phyloP scores from a whole-genome alignment of 1,140 invertebrate species.

The Plodia interpunctella region DNA sequence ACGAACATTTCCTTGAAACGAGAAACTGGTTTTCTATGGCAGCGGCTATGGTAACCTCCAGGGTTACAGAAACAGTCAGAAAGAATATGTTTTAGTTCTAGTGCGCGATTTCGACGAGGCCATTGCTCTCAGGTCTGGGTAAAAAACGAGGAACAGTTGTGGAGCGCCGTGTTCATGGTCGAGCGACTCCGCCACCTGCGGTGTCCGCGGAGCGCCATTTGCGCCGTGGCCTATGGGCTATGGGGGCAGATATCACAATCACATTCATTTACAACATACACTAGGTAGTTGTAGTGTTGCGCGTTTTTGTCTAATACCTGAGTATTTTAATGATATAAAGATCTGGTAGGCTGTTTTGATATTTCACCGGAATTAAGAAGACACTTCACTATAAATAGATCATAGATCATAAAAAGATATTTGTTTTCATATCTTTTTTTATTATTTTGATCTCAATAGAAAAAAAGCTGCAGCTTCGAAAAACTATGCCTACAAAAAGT shows the following conservation, averaged over 20 bases:
- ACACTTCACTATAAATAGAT: too few relatives aligned
- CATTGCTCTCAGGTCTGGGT: constrained; percentile 49
- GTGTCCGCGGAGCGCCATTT: constrained; percentile 22
- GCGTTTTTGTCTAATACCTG: not conserved
- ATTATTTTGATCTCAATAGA: too few relatives aligned
- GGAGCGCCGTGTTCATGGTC: constrained; percentile 61
- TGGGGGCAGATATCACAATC: constrained; percentile 23
- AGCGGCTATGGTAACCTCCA: constrained; percentile 18
- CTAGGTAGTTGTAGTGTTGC: too few relatives aligned
- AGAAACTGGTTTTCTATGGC: constrained; percentile 2
- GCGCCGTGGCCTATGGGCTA: constrained; percentile 3
- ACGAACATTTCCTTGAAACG: constrained; percentile 3
- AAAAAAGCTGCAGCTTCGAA: too few relatives aligned
- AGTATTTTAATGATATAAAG: too few relatives aligned
- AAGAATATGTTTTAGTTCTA: constrained; percentile 23
- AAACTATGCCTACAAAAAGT: too few relatives aligned
- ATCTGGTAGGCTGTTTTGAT: too few relatives aligned
- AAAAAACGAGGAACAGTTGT: constrained; percentile 66
- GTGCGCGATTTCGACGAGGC: constrained; percentile 33
- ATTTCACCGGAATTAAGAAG: too few relatives aligned
- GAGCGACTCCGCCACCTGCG: constrained; percentile 66
- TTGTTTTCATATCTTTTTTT: too few relatives aligned
- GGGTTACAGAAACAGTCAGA: constrained; percentile 23
- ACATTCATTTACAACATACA: constrained; percentile 13
- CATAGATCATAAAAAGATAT: too few relatives aligned